phyloP scores from a whole-genome alignment of 53 echinoderm and acorn worm species.

The Apostichopus leukothele region DNA sequence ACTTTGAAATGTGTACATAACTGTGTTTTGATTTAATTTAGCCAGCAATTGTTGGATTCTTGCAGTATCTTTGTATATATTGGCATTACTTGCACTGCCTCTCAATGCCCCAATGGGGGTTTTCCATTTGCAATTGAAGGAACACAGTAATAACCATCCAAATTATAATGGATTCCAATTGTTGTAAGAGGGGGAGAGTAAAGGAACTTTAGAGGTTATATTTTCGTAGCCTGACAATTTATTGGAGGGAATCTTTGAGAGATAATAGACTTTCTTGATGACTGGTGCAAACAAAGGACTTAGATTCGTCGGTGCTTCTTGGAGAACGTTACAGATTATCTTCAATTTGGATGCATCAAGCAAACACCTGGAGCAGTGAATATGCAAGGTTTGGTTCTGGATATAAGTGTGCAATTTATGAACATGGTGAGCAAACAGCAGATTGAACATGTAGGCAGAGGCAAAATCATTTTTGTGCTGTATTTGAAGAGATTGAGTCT shows the following conservation, averaged over 20 bases:
- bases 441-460: not conserved
- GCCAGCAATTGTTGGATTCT: conserved; percentile 16
- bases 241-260: not conserved
- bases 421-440: not conserved
- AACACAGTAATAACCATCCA: conserved; percentile 52
- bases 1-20: conserved; percentile 45
- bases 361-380: not conserved
- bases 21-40: conserved; percentile 21
- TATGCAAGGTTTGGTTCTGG: conserved; percentile 28
- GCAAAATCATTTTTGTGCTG: not conserved
- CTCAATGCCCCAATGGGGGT: conserved; percentile 3
- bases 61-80: conserved; percentile 49
- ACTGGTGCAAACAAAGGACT: not conserved
- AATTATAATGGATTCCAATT: conserved; percentile 33
- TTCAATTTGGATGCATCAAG: conserved; percentile 1
- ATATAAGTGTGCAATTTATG: conserved; percentile 36
- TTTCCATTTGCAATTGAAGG: conserved; percentile 44
- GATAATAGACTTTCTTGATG: not conserved
- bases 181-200: not conserved
- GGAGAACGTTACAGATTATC: not conserved
- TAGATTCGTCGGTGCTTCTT: not conserved
- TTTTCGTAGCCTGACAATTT: not conserved
- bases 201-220: not conserved
- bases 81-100: conserved; percentile 51
- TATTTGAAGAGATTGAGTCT: not conserved